A percentile compares a stretch with the other conserved stretches of the same genome.
These are phyloP conservation scores for Dasypus novemcinctus DNA, from an alignment of 2,113 vertebrate species.

Conservation along the genomic window DNA sequence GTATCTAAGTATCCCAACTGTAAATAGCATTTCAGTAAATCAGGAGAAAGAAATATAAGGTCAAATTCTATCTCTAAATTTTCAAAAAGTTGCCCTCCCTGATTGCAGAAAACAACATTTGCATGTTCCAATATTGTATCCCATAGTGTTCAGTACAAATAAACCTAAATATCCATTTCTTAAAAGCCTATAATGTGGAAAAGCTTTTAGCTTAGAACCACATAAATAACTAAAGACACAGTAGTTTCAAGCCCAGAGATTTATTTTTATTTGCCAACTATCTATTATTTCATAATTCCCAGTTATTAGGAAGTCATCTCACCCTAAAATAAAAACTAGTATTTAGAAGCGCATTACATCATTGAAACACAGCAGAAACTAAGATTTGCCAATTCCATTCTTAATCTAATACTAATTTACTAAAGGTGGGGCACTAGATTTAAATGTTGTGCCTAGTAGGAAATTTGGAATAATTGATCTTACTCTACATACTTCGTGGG, in stretches of 20 bases:
- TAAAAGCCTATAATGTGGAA: background rate
- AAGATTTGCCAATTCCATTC: background rate
- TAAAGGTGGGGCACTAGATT: background rate
- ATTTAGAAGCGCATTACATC: background rate
- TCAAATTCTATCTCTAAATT: background rate
- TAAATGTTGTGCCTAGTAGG: background rate
- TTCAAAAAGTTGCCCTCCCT: background rate
- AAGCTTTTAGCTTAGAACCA: background rate
- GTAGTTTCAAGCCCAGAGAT: background rate
- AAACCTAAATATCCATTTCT: background rate
- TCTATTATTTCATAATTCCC: background rate
- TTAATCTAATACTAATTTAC: background rate
- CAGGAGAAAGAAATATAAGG: background rate
- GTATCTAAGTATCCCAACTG: background rate
- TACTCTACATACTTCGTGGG: background rate
- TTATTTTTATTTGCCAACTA: conserved; percentile 43
- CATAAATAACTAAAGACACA: background rate
- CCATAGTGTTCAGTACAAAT: background rate
- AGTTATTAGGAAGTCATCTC: background rate
- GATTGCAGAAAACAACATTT: background rate
- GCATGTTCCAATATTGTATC: background rate
- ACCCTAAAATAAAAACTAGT: background rate
- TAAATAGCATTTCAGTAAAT: background rate
- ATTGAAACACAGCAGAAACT: background rate
- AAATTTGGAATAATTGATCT: background rate